Base-by-base conservation (phyloP, 2,797 vertebrate genomes). In the Cygnus olor region DNA sequence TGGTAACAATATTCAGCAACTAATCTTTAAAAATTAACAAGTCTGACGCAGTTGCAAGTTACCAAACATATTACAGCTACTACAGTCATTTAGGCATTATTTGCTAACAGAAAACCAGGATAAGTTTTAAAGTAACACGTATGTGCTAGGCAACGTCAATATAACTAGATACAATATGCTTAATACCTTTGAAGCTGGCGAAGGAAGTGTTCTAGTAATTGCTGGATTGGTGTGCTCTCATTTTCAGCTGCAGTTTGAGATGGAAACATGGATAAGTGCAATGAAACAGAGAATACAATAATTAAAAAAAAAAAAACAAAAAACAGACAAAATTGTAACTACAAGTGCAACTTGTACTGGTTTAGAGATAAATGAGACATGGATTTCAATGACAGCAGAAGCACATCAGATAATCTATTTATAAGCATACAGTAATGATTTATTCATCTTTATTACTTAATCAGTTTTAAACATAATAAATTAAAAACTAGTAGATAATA, bases 151-250 rank as follows among this genome's bases (percentile, higher is more conserved):
- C n/a, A 15, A 3, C 2, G 17, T 10, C 2, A 2, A 63, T 40
- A 68, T 6, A 56, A 36, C 13, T 61, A 42, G 22, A 25, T 21
- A 74, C 10, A 61, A n/a, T 6, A 47, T 0, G 0, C 22, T 78
- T 14, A 20, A 97, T 96, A 99, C 99, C 99, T 99, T 90, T 99
- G 99, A 70, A 99, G 97, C 96, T 99, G 99, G n/a, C 99, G 98
- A 91, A 99, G 97, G 91, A 99, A 99, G 95, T 99, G 99, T 91
- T 99, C 99, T 44, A 99, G 96, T 44, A 99, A 98, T 38, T 99
- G 99, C 90, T 99, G 99, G 47, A 99, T 99, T 1, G 99, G 99
- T 2, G 99, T 99, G 80, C 98, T 99, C 94, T 99, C 99, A 32
- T 97, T 99, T 96, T 99, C 99, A 98, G 97, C 93, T 98, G 91